phyloP scores from a whole-genome alignment of 1,140 invertebrate genomes.

The Drosophila asahinai region DNA sequence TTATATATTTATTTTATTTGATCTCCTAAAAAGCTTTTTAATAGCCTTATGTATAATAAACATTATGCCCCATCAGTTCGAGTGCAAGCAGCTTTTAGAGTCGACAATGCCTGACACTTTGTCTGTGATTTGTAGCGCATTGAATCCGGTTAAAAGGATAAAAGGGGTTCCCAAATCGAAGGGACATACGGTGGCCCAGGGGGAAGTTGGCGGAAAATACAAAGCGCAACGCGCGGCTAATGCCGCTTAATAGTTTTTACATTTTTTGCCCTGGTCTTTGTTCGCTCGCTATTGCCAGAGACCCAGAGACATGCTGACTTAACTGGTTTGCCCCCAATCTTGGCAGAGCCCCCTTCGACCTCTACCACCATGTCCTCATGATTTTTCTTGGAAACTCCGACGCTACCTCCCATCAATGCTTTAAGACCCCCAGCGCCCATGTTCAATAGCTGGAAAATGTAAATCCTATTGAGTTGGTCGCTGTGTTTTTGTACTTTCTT shows the following conservation, averaged over 20 bases:
- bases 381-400: constrained; percentile 16
- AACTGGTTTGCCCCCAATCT: constrained; percentile 67
- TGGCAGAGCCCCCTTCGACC: not conserved
- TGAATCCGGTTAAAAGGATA: constrained; percentile 30
- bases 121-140: constrained; percentile 46
- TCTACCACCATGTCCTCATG: constrained; percentile 4
- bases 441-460: constrained; percentile 83
- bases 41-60: not conserved
- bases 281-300: constrained; percentile 47
- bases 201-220: constrained; percentile 53
- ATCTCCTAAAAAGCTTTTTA: not conserved
- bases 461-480: constrained; percentile 75
- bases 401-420: constrained; percentile 23
- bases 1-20: not conserved
- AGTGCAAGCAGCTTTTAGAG: not conserved
- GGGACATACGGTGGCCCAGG: not conserved
- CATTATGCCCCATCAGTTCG: not conserved
- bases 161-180: constrained; percentile 25
- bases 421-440: constrained; percentile 54
- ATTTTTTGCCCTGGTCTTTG: constrained; percentile 71
- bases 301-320: constrained; percentile 70
- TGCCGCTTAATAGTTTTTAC: constrained; percentile 82
- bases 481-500: constrained; percentile 46
- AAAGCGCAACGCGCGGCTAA: constrained; percentile 78
- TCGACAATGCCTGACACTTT: constrained; percentile 32